Evolutionary conservation across 2,888 invertebrate species (phyloP).

Genomic region (Parapristionchus giblindavisi): DNA sequence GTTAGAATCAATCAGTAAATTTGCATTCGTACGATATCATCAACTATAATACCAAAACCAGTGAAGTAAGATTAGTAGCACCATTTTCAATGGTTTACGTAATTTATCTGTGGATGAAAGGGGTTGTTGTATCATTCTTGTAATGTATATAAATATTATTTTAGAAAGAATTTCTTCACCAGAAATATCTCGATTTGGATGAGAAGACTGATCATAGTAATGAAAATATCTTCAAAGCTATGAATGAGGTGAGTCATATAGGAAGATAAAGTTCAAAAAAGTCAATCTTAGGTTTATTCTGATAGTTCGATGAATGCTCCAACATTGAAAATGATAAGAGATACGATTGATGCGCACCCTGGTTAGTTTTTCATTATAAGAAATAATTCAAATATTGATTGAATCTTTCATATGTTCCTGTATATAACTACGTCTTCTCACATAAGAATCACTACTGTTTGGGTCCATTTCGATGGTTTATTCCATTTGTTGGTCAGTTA

Average conservation of each 20-base stretch:
- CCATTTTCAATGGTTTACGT: too few species aligned
- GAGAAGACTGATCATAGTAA: constrained; percentile 2
- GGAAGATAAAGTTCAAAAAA: too few species aligned
- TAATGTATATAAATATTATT: too few species aligned
- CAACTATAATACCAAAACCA: too few species aligned
- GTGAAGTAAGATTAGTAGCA: too few species aligned
- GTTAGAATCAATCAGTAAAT: too few species aligned
- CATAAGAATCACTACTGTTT: constrained; percentile 54
- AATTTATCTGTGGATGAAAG: too few species aligned
- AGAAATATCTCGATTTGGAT: constrained; percentile 14
- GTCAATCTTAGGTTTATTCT: neutral
- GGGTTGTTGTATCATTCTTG: too few species aligned
- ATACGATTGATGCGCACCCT: neutral
- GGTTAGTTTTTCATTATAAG: neutral
- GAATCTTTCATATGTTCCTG: constrained; percentile 39
- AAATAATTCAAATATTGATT: neutral
- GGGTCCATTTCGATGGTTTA: constrained; percentile 52
- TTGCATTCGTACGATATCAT: too few species aligned
- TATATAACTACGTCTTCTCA: constrained; percentile 58
- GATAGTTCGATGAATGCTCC: neutral
- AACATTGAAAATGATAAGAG: neutral
- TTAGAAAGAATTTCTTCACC: constrained; percentile 8
- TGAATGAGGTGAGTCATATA: constrained; percentile 35
- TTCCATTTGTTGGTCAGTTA: constrained; percentile 47
- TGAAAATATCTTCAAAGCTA: constrained; percentile 7